Conservation (phyloP, 2,113 vertebrate species). For the Fulmarus glacialis region DNA sequence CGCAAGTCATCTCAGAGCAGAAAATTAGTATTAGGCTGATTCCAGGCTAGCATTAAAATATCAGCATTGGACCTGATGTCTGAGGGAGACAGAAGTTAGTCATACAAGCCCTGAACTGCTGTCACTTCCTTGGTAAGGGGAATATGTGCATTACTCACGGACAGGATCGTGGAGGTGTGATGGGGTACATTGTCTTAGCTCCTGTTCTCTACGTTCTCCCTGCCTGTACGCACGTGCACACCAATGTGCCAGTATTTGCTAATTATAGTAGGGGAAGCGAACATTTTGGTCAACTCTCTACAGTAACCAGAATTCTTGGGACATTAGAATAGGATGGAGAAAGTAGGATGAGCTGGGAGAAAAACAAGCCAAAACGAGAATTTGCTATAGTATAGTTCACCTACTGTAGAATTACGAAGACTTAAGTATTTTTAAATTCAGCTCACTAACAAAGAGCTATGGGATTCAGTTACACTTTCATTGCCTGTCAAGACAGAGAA, state of each 20-base stretch:
- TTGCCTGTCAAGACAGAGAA: not conserved
- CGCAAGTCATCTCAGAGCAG: not conserved
- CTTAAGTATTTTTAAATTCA: not conserved
- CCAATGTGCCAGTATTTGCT: not conserved
- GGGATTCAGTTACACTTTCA: not conserved
- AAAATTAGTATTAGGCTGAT: not conserved
- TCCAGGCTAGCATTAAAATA: not conserved
- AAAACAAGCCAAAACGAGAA: not conserved
- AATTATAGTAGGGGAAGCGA: not conserved
- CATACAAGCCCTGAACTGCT: not conserved
- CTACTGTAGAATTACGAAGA: not conserved
- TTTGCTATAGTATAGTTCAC: not conserved
- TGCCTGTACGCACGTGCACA: rapidly evolving
- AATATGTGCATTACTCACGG: not conserved
- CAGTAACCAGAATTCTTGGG: not conserved
- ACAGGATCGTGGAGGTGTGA: not conserved
- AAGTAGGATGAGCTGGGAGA: not conserved
- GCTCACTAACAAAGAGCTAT: not conserved
- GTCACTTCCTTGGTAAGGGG: not conserved
- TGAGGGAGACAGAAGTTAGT: not conserved
- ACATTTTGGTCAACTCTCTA: not conserved
- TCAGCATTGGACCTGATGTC: not conserved
- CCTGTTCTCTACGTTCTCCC: rapidly evolving
- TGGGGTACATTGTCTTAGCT: too few relatives aligned
- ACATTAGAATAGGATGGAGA: not conserved